Conservation (phyloP, 2,113 vertebrate genomes). For the Zootoca vivipara region DNA sequence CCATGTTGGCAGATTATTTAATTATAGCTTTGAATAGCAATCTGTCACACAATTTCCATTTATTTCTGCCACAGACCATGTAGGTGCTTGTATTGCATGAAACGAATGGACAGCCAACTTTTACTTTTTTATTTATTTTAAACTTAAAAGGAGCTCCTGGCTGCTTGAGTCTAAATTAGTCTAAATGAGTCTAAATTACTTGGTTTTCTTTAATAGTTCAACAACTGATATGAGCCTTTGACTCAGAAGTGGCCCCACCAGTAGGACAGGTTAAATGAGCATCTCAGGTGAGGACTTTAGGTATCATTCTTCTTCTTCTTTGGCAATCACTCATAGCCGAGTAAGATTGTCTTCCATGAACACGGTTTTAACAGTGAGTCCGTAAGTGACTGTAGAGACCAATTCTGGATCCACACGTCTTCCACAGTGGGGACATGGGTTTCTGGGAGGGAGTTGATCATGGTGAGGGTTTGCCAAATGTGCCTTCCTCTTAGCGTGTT, state of each 20-base stretch:
- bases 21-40: constrained; percentile 53
- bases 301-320: too few species aligned
- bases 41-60: constrained; percentile 65
- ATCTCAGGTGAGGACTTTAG: background rate
- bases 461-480: too few species aligned
- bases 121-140: background rate
- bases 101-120: background rate
- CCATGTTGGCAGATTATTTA: constrained; percentile 36
- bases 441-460: too few species aligned
- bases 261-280: background rate
- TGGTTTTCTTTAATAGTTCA: background rate
- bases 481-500: too few species aligned
- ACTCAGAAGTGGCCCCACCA: background rate
- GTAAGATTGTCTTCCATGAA: too few species aligned
- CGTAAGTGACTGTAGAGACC: too few species aligned
- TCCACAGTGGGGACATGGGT: too few species aligned
- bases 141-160: background rate
- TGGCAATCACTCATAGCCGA: too few species aligned
- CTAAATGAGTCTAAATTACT: too few species aligned
- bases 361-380: too few species aligned
- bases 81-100: constrained; percentile 4
- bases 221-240: background rate
- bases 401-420: too few species aligned
- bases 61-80: constrained; percentile 44
- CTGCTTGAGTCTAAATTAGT: background rate